Percentiles rank a stretch among this genome's conserved stretches.
Conservation (phyloP, 2,797 vertebrate species). For the Botia almorhae region DNA sequence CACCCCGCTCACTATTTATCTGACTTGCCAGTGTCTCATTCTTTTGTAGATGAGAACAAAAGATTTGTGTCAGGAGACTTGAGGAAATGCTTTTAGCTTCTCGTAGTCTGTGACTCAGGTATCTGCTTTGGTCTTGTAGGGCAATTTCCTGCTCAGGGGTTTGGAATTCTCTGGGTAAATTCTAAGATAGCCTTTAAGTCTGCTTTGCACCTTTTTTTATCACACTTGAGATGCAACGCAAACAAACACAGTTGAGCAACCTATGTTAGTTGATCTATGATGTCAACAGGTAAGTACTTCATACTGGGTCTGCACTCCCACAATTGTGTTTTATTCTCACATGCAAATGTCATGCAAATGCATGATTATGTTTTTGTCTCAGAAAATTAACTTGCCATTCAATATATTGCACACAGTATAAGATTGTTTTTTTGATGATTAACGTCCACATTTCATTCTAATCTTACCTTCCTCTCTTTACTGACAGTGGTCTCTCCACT, state of each 20-base stretch:
- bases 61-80: slow-evolving; percentile 69
- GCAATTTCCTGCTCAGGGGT: slow-evolving; percentile 78
- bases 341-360: slow-evolving; percentile 1
- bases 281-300: slow-evolving; percentile 55
- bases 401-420: not conserved
- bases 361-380: not conserved
- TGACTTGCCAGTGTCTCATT: slow-evolving; percentile 70
- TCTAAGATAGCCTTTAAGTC: slow-evolving; percentile 63
- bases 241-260: slow-evolving; percentile 43
- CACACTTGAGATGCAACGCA: slow-evolving; percentile 70
- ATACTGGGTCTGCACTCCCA: not conserved
- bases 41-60: slow-evolving; percentile 72
- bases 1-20: slow-evolving; percentile 62
- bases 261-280: slow-evolving; percentile 46
- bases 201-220: slow-evolving; percentile 57
- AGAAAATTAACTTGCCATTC: not conserved
- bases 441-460: not conserved
- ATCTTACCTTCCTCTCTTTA: slow-evolving; percentile 47
- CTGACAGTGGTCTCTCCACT: slow-evolving; percentile 63
- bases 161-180: slow-evolving; percentile 66
- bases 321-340: slow-evolving; percentile 6
- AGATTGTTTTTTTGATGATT: slow-evolving; percentile 13
- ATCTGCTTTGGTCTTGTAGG: slow-evolving; percentile 70
- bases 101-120: slow-evolving; percentile 75
- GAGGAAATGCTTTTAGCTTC: slow-evolving; percentile 82